A percentile compares a stretch with the other conserved stretches of the same genome.
These are phyloP conservation scores for Leucoraja erinaceus DNA, from an alignment of 2,113 vertebrate genomes.

Conservation along the genomic window DNA sequence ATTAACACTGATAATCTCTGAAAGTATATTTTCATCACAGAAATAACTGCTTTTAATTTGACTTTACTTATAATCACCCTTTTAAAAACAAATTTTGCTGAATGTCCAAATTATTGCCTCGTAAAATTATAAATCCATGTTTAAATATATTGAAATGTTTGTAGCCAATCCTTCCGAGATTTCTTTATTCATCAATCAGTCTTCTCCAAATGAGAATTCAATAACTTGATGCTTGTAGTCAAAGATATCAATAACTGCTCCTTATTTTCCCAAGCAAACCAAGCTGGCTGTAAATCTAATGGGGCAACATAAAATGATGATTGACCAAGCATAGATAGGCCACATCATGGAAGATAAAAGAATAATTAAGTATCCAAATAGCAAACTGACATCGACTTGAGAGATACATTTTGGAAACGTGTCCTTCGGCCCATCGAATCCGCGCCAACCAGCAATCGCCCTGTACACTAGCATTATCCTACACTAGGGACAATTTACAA, in stretches of 20 bases:
- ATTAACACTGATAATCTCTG: neutral
- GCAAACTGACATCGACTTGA: too few species aligned
- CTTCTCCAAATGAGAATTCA: neutral
- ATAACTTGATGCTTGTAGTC: neutral
- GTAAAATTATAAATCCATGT: too few species aligned
- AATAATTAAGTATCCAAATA: neutral
- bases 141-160: neutral
- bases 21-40: neutral
- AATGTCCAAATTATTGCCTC: too few species aligned
- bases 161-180: neutral
- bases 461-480: too few species aligned
- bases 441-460: too few species aligned
- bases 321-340: neutral
- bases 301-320: neutral
- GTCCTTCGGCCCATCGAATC: too few species aligned
- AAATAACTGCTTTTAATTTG: neutral
- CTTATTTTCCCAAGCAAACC: neutral
- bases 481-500: too few species aligned
- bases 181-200: too few species aligned
- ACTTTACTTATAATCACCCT: neutral
- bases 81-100: neutral
- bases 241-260: neutral
- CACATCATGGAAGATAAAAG: neutral
- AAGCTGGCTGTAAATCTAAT: neutral
- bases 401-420: too few species aligned